Evolutionary conservation across 92 coral and sea anemone species (phyloP).

Genomic region (Heliopora coerulea): DNA sequence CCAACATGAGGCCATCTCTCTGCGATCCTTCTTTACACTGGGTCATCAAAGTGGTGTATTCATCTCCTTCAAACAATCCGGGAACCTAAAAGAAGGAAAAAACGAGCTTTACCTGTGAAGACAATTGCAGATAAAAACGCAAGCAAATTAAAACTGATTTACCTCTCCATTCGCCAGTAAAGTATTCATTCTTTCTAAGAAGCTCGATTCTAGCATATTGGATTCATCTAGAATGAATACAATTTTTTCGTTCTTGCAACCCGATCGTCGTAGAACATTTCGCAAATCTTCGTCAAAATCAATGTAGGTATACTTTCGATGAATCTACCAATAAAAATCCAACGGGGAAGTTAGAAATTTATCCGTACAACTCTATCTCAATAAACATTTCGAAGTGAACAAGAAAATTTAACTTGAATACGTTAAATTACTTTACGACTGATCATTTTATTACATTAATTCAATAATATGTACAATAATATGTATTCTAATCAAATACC

Average conservation of each 20-base stretch:
- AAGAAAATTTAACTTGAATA: background rate
- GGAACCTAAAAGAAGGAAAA: constrained; percentile 67
- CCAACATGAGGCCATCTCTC: constrained; percentile 95
- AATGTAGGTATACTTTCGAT: constrained; percentile 88
- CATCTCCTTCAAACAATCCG: constrained; percentile 98
- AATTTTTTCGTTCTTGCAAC: constrained; percentile 96
- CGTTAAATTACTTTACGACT: too few species aligned
- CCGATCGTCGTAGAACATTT: constrained; percentile 88
- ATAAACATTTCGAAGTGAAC: background rate
- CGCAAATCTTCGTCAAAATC: constrained; percentile 97
- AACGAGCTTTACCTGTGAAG: background rate
- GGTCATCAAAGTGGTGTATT: constrained; percentile 95
- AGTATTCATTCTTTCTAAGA: constrained; percentile 97
- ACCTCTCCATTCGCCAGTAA: constrained; percentile 98
- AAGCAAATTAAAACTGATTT: constrained; percentile 5
- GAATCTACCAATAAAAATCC: constrained; percentile 66
- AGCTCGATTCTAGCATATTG: constrained; percentile 93
- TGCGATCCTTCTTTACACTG: constrained; percentile 99
- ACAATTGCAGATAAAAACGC: too few species aligned
- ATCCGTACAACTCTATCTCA: background rate
- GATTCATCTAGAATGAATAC: constrained; percentile 96
- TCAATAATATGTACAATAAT: too few species aligned
- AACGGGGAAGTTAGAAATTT: background rate
- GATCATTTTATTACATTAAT: too few species aligned
- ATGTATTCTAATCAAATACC: too few species aligned